Base-by-base conservation (phyloP, 2,888 invertebrate species). In the Halocaridina rubra region DNA sequence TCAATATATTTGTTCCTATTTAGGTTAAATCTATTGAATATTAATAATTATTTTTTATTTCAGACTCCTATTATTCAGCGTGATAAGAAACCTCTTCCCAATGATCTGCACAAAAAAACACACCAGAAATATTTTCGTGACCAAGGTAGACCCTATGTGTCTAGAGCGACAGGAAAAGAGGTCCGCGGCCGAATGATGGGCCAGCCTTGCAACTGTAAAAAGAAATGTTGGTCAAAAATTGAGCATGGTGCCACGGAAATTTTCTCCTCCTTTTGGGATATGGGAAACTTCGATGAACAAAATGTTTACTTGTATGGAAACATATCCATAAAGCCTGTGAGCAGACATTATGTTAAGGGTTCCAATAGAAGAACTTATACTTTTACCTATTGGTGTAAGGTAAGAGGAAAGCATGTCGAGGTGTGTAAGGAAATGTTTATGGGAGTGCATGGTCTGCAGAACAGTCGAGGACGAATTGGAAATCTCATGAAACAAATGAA, bases 361-460 rank as follows among this genome's bases (percentile, higher is more conserved):
- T 82, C 82, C 7, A 82, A 82, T 46, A 71, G 82, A 61, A 53
- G 82, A 29, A 82, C 82, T 22, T 82, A 82, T 32, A 82, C 82
- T 16, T 82, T 82, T 39, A 82, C 82, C 3, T 82, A 82, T 13
- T 82, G 82, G 82, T 82, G 82, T 72, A 82, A 82, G 71, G 78
- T 82, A 1, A 69, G 82, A 27, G 82, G 82, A 24, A 82, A 82
- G 46, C 82, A 82, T 82, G 82, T 82, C 32, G 82, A 82, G 61
- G 82, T 82, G 69, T 82, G 82, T 32, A 82, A 82, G 46, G 82
- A 82, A 82, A 82, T 82, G 82, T 82, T 82, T 39, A 82, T 82
- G 82, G 82, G 82, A 71, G 82, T 82, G 13, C 82, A 82, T 78
- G 82, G 82, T 13, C 72, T 82, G 30, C 82, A 82, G 29, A 82